Conservation (phyloP, 1,140 invertebrate genomes). For the Rhynchophorus ferrugineus region DNA sequence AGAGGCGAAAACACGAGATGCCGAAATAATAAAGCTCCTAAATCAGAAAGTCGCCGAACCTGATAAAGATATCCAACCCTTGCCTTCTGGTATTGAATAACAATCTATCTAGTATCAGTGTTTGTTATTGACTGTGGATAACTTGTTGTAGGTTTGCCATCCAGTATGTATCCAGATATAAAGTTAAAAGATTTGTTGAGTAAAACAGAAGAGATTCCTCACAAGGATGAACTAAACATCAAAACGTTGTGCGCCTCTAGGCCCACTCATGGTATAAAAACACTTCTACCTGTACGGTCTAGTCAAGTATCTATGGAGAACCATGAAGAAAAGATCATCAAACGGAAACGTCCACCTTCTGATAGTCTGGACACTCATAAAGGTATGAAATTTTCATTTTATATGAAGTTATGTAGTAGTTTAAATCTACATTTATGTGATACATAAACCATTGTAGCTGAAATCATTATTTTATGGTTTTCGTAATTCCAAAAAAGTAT, state of each 20-base stretch:
- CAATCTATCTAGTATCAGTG: no score
- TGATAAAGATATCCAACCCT: conserved; percentile 21
- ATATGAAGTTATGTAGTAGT: no score
- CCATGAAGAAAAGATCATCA: conserved; percentile 11
- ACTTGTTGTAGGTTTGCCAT: conserved; percentile 24
- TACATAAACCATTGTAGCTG: no score
- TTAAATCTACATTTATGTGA: no score
- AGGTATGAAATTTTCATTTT: conserved; percentile 6
- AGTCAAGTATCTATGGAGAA: background rate
- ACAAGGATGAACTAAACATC: conserved; percentile 30
- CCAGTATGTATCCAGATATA: conserved; percentile 34
- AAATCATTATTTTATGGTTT: no score
- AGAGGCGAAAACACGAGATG: conserved; percentile 27
- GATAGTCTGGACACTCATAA: conserved; percentile 25
- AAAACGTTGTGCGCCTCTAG: conserved; percentile 26
- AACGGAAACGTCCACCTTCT: conserved; percentile 25
- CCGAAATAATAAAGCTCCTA: conserved; percentile 37
- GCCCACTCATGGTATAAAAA: conserved; percentile 40
- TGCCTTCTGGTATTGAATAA: conserved; percentile 29
- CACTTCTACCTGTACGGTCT: conserved; percentile 42
- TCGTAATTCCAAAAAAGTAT: no score
- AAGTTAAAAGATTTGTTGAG: conserved; percentile 34
- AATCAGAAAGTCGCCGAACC: conserved; percentile 29
- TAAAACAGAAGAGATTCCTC: conserved; percentile 32
- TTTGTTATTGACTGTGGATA: background rate